Evolutionary conservation across 2,888 invertebrate genomes (phyloP), one percentile per base, ranked within the genome.

Genomic region (Linyphia triangularis): DNA sequence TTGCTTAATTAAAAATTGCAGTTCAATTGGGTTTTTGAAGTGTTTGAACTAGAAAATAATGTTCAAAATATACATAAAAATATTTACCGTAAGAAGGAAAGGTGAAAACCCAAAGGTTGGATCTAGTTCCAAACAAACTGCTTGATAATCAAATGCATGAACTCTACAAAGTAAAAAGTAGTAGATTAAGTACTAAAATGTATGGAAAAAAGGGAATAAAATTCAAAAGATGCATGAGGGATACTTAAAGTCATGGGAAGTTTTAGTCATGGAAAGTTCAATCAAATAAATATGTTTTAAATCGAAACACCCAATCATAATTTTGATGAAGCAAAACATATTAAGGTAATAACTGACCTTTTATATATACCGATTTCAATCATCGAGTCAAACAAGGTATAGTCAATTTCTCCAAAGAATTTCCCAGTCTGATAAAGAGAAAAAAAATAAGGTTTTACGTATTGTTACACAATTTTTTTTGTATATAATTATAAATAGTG

Each of bases 321-420:
- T 7, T 70, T n/a, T 24, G 43, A 70, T 3, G 22, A 28, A 26
- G 26, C 7, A 6, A 1, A 59, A 37, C 16, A 73, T 26, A 43
- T n/a, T n/a, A n/a, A n/a, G n/a, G 4, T 13, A 10, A 3, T 30
- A 13, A 43, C 63, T 59, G 69, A 91, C 90, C 89, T 90, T 92
- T 96, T 96, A 93, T 97, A 98, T 91, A 98, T 97, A 90, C 96
- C 95, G 92, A 97, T 97, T 92, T 97, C 97, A 0, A 98, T 97
- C 78, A 97, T 93, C 0, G 97, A 93, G 81, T 97, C 97, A 97
- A 98, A 97, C 89, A 98, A 97, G 16, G 97, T 97, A 24, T 97
- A 97, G 92, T 98, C 98, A 61, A 98, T 96, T 93, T 97, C 97
- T 0, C 98, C 98, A 92, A 98, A 98, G 93, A 98, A 98, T 92